Conservation (phyloP, 2,888 invertebrate species). For the Ophioninae sp. region DNA sequence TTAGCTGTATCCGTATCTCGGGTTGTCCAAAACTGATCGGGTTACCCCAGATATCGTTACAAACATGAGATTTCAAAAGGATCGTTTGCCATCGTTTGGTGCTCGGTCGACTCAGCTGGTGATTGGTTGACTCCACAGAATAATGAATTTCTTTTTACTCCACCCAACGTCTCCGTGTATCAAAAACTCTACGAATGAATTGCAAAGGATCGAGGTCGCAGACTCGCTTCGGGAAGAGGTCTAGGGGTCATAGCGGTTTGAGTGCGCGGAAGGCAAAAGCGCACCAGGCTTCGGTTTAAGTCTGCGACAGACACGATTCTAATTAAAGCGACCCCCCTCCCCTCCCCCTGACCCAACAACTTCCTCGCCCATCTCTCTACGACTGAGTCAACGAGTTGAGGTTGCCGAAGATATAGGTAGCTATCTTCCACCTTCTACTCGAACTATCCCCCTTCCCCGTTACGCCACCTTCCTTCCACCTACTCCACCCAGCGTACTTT, state of each 20-base stretch:
- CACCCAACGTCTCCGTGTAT: not conserved
- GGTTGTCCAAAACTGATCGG: no score
- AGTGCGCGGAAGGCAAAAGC: conserved; percentile 57
- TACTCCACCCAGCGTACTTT: conserved; percentile 26
- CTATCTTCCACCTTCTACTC: conserved; percentile 52
- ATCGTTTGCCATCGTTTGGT: not conserved
- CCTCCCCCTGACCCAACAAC: not conserved
- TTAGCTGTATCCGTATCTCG: no score
- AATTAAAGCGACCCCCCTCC: conserved; percentile 70
- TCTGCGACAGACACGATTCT: conserved; percentile 73
- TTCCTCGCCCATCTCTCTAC: conserved; percentile 16
- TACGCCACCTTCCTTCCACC: conserved; percentile 51
- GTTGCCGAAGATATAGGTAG: conserved; percentile 48
- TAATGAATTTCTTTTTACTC: no score
- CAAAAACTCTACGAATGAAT: conserved; percentile 20
- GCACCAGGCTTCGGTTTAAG: conserved; percentile 64
- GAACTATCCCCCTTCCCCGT: conserved; percentile 48
- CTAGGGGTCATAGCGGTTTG: conserved; percentile 49
- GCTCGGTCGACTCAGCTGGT: no score
- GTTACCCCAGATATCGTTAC: not conserved
- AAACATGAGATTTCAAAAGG: not conserved
- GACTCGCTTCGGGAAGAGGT: conserved; percentile 44
- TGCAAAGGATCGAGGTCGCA: conserved; percentile 31
- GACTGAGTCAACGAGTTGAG: conserved; percentile 47
- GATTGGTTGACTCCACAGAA: no score